A percentile compares a stretch with the other conserved stretches of the same genome.
phyloP scores from a whole-genome alignment of 2,888 invertebrate genomes.

The Acanthosoma haemorrhoidale region DNA sequence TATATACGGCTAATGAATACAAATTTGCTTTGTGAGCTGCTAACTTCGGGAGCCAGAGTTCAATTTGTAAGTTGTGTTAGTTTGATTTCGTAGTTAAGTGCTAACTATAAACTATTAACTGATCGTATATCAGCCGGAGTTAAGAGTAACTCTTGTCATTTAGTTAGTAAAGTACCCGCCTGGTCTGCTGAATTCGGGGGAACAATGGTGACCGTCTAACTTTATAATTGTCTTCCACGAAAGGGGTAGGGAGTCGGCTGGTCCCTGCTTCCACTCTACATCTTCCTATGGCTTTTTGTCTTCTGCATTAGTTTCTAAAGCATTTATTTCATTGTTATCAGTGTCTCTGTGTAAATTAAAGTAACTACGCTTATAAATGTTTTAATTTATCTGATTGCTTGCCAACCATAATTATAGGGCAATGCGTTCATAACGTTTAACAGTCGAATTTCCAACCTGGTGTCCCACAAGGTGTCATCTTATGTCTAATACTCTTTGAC shows the following conservation, averaged over 20 bases:
- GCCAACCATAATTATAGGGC: no score
- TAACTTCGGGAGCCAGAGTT: background rate
- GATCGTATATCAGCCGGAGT: slow-evolving; percentile 7
- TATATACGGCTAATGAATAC: slow-evolving; percentile 3
- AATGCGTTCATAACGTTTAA: no score
- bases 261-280: background rate
- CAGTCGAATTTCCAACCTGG: no score
- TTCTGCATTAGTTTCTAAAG: no score
- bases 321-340: no score
- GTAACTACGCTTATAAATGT: no score
- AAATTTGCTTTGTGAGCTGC: background rate
- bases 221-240: background rate
- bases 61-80: background rate
- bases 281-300: background rate
- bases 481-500: no score
- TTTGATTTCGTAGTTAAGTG: slow-evolving; percentile 1
- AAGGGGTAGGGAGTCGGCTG: background rate
- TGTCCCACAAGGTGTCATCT: no score
- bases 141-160: slow-evolving; percentile 7
- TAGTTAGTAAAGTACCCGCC: background rate
- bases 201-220: slow-evolving; percentile 2
- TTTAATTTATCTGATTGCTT: no score
- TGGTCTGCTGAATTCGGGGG: no score
- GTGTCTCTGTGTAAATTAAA: no score
- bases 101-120: slow-evolving; percentile 4